Percentiles rank a stretch among this genome's conserved stretches.
phyloP scores from a whole-genome alignment of 2,797 vertebrate genomes.

The Enteromius radiatus region DNA sequence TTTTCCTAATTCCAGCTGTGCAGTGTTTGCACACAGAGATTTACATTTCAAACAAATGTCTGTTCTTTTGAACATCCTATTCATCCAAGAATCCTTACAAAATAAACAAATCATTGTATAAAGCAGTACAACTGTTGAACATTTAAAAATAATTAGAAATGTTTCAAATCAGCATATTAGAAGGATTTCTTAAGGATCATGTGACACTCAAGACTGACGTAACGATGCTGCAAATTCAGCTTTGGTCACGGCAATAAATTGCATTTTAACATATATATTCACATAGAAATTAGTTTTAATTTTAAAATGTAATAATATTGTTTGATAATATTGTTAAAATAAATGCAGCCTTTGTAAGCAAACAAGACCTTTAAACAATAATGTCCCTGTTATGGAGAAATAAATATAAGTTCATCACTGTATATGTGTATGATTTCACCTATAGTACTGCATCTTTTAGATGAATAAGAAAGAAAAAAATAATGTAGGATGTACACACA shows the following conservation, averaged over 20 bases:
- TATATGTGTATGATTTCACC: background rate
- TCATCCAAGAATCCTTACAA: background rate
- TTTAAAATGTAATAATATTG: background rate
- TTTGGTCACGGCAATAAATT: background rate
- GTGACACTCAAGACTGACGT: background rate
- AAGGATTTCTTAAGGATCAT: slow-evolving; percentile 3
- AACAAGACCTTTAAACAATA: background rate
- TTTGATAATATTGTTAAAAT: background rate
- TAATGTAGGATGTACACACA: too few species aligned
- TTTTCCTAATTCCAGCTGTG: background rate
- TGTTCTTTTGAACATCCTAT: background rate
- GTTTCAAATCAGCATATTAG: background rate
- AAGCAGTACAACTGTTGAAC: background rate
- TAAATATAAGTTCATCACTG: background rate
- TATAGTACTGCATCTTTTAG: background rate
- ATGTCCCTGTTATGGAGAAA: background rate
- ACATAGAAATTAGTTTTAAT: background rate
- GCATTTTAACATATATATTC: background rate
- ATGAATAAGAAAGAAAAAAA: background rate
- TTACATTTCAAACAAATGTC: background rate
- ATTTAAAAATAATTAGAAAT: background rate
- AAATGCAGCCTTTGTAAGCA: background rate
- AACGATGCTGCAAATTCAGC: background rate
- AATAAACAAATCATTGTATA: background rate
- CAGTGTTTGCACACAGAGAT: background rate